Evolutionary conservation across 92 coral and sea anemone species (phyloP), one percentile per base, ranked within the genome.

Genomic region (Porites lobata): DNA sequence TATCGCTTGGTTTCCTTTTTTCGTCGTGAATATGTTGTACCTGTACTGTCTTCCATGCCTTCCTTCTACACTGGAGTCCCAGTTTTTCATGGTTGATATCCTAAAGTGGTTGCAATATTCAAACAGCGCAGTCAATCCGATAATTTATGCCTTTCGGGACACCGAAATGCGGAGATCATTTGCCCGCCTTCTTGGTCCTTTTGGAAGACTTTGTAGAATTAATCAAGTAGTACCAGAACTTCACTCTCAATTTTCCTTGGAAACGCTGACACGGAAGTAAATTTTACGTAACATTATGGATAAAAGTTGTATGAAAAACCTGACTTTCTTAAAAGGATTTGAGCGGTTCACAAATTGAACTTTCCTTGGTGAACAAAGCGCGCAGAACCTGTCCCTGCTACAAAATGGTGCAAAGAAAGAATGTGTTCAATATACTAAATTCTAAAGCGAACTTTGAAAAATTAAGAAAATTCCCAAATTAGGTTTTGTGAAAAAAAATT

Each of bases 91-190:
- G 65, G 93, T 88, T n/a, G 95, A 90, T 18, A 86, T 97, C 65
- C 89, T 94, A 10, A 97, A 97, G 66, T 97, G 98, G 98, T 80
- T 96, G 83, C 99, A 97, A 26, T 97, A 90, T 63, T 87, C 94
- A 59, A 97, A 97, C 93, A 97, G 99, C 32, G 96, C 96, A 0
- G 87, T 90, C 12, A 97, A 97, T 75, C 98, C 99, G 0, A 86
- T 87, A 13, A 89, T 97, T 14, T 97, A 97, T 76, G 97, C 99
- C 13, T 96, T 85, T 75, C 92, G 99, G 13, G 96, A 97, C 67
- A 19, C 72, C 9, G 96, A 91, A 71, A 93, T 95, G 96, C 78
- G 98, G 53, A 70, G 90, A 50, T 83, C 96, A 59, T 93, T 95
- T 53, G 83, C 66, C n/a, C 22, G 58, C 15, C 89, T 85, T 50